A percentile compares a stretch with the other conserved stretches of the same genome.
Conservation (phyloP, 2,113 vertebrate species). For the Bufo gargarizans region DNA sequence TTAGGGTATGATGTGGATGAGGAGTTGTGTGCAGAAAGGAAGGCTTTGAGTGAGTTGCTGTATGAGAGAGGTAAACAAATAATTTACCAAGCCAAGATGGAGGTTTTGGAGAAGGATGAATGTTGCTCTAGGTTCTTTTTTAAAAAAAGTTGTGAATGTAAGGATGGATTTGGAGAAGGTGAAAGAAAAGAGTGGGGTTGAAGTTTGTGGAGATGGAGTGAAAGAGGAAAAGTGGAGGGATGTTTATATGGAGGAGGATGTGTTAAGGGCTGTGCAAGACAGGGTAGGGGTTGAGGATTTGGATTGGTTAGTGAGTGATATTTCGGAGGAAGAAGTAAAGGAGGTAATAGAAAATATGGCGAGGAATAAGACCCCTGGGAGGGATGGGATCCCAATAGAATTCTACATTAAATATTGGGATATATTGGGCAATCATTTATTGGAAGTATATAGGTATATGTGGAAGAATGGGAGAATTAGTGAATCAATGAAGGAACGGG, state of each 20-base stretch:
- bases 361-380: background rate
- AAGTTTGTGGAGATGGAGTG: too few species aligned
- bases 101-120: background rate
- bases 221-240: too few species aligned
- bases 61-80: background rate
- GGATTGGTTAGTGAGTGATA: too few species aligned
- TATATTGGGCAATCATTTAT: background rate
- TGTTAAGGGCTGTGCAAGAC: too few species aligned
- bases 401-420: background rate
- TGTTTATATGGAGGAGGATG: too few species aligned
- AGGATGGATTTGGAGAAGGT: too few species aligned
- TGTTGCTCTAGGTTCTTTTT: too few species aligned
- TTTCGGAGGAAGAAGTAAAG: background rate
- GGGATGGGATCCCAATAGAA: background rate
- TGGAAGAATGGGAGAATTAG: background rate
- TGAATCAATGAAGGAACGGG: background rate
- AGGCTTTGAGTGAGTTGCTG: background rate
- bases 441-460: background rate
- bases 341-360: too few species aligned
- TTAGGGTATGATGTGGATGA: background rate
- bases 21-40: background rate
- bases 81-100: background rate
- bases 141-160: too few species aligned
- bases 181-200: background rate
- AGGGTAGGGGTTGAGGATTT: too few species aligned